Percentiles rank a stretch among this genome's conserved stretches.
Evolutionary conservation across 2,797 vertebrate genomes (phyloP).

Genomic region (Sylvilagus floridanus): DNA sequence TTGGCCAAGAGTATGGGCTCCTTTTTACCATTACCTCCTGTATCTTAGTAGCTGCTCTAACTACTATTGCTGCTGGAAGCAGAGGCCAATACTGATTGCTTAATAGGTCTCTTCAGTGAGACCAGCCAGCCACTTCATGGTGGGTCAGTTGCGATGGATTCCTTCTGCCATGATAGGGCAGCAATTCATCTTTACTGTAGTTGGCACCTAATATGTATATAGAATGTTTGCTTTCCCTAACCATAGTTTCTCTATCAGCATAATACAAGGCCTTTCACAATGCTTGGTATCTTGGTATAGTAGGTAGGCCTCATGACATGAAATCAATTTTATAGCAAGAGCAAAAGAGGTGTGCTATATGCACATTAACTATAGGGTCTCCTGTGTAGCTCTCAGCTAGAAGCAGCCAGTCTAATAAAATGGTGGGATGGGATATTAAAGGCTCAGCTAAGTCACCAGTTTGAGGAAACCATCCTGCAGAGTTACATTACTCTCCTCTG

Average conservation of each 20-base stretch:
- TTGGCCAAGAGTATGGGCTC: neutral
- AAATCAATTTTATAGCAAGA: neutral
- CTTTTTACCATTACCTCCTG: neutral
- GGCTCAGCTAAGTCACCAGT: neutral
- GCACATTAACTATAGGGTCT: neutral
- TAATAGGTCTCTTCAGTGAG: neutral
- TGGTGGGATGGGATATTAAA: neutral
- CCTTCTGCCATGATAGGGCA: neutral
- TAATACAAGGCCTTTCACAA: neutral
- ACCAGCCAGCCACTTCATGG: neutral
- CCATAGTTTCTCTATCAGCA: neutral
- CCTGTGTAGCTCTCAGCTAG: neutral
- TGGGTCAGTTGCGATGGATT: neutral
- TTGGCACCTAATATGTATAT: neutral
- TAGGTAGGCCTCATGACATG: neutral
- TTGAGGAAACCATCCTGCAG: neutral
- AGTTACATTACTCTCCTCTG: neutral
- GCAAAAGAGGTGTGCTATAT: neutral
- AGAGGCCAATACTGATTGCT: neutral
- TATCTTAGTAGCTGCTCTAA: neutral
- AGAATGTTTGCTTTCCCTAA: conserved; percentile 28
- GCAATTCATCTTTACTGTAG: conserved; percentile 1
- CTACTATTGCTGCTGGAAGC: neutral
- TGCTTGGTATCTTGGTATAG: neutral
- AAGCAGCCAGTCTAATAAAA: neutral